Evolutionary conservation across 2,888 invertebrate species (phyloP), one percentile per base, ranked within the genome.

Genomic region (Sepiola atlantica): DNA sequence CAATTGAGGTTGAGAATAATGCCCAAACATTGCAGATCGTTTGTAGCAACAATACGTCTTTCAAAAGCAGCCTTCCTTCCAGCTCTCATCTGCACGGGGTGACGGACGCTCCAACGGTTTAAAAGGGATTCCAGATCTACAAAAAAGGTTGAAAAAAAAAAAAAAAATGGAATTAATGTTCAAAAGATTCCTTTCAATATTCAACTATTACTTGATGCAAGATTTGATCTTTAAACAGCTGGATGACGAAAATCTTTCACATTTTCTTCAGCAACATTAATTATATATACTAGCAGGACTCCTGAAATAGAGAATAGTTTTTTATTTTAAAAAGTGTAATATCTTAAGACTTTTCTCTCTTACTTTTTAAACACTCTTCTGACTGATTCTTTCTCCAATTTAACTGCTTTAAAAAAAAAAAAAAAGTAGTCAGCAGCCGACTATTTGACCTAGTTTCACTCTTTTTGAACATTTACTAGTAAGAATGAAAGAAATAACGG

Each of bases 101-200:
- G 92, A 54, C 21, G 45, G 28, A 28, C 55, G 45, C 32, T 92
- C 92, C 20, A 55, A 32, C 2, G 92, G 92, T 92, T 92, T 92
- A 35, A 55, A 92, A n/a, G 92, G 92, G n/a, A 92, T 92, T 92
- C 92, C 92, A 92, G 92, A 92, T 92, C 92, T 92, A 55, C 10
- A 45, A 18, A 45, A 92, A 92, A 92, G 54, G 12, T 28, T 91
- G 8, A 3, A 35, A 45, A 55, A 45, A 92, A 14, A 16, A 92
- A 92, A 45, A 45, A 2, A n/a, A n/a, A n/a, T n/a, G n/a, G 2
- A 45, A 45, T 45, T 45, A 45, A 45, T 45, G 8, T 45, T 8
- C 45, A 45, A 8, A 45, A 77, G 1, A 61, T 24, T n/a, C 28
- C n/a, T 77, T n/a, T 18, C 3, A 77, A 77, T 8, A 8, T 1